Evolutionary conservation across 2,113 vertebrate genomes (phyloP).

Genomic region (Solea solea): DNA sequence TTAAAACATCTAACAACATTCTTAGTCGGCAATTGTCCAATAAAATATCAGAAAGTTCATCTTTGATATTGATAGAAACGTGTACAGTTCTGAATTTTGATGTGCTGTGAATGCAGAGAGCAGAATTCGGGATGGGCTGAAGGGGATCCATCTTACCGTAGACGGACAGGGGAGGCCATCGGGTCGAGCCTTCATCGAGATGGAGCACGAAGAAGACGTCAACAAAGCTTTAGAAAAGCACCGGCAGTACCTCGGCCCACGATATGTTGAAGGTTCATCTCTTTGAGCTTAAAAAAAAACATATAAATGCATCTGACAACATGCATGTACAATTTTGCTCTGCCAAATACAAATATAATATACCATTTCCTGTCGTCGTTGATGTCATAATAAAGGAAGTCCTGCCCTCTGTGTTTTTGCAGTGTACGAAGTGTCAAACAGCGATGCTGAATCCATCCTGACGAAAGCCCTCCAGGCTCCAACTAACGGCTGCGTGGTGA

Average conservation of each 20-base stretch:
- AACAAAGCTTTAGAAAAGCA: conserved; percentile 91
- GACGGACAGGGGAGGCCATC: conserved; percentile 85
- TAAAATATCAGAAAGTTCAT: too few relatives aligned
- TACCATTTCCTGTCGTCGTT: too few relatives aligned
- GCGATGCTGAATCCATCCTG: conserved; percentile 86
- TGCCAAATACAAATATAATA: too few relatives aligned
- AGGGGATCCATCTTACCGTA: conserved; percentile 88
- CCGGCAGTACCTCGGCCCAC: conserved; percentile 89
- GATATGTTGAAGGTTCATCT: conserved; percentile 91
- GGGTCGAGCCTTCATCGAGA: conserved; percentile 90
- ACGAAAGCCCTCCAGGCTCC: conserved; percentile 50
- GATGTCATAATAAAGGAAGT: not conserved
- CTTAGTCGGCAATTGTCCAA: too few relatives aligned
- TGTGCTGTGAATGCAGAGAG: conserved; percentile 80
- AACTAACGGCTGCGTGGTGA: conserved; percentile 81
- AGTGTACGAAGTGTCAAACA: conserved; percentile 87
- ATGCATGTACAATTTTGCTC: too few relatives aligned
- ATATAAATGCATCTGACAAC: not conserved
- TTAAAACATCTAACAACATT: too few relatives aligned
- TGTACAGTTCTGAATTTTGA: not conserved
- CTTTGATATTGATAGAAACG: not conserved
- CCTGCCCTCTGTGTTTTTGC: not conserved
- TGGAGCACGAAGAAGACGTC: conserved; percentile 90
- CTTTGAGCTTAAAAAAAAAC: not conserved
- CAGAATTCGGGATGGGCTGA: conserved; percentile 85